Percentiles rank a stretch among this genome's conserved stretches.
Evolutionary conservation across 2,797 vertebrate genomes (phyloP).

Genomic region (Ispidina picta): DNA sequence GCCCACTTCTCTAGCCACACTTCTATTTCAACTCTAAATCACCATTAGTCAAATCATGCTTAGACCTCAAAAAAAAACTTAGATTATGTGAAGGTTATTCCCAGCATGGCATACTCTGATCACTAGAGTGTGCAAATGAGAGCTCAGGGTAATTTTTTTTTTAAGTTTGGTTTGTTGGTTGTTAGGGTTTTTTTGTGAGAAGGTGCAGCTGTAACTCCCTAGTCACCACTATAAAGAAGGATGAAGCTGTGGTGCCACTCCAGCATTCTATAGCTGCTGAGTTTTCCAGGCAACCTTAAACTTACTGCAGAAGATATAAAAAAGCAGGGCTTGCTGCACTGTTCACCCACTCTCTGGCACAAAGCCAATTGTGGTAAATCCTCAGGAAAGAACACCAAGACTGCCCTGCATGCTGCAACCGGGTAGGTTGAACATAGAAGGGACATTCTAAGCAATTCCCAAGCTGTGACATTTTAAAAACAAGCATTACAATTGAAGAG

Average conservation of each 20-base stretch:
- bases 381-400: not conserved
- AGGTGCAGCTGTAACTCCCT: not conserved
- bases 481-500: not conserved
- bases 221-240: not conserved
- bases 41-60: not conserved
- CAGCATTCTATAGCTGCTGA: not conserved
- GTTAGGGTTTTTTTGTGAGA: not conserved
- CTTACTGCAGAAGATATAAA: not conserved
- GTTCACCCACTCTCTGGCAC: not conserved
- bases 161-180: too few species aligned
- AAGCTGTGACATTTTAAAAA: not conserved
- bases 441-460: not conserved
- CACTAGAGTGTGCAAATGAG: not conserved
- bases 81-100: not conserved
- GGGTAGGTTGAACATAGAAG: not conserved
- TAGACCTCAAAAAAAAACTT: not conserved
- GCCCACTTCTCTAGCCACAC: not conserved
- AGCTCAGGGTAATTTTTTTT: not conserved
- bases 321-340: not conserved
- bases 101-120: not conserved
- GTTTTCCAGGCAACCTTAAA: not conserved
- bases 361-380: not conserved
- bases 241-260: not conserved
- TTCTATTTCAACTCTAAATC: slow-evolving; percentile 21
- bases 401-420: not conserved